Conservation (phyloP, 2,113 vertebrate genomes). For the Cheirogaleus medius region DNA sequence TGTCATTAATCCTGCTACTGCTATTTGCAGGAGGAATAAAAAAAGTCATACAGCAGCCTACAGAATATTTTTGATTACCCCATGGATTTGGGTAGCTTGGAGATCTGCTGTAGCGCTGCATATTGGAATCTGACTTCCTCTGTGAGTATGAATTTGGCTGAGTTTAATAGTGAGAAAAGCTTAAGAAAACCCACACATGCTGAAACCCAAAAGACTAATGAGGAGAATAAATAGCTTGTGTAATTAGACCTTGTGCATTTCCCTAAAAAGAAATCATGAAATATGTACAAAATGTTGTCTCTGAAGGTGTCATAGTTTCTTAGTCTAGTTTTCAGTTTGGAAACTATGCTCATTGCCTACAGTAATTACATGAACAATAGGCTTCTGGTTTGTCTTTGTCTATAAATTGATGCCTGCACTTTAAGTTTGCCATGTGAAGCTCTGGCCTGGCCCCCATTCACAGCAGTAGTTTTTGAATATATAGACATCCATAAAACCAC, state of each 20-base stretch:
- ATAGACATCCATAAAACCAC: neutral
- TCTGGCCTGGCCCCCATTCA: neutral
- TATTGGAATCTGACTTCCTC: conserved; percentile 1
- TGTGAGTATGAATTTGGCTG: conserved; percentile 8
- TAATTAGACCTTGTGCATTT: conserved; percentile 51
- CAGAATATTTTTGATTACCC: conserved; percentile 18
- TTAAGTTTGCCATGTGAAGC: neutral
- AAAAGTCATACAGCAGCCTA: neutral
- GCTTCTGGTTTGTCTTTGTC: neutral
- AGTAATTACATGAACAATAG: neutral
- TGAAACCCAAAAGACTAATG: conserved; percentile 48
- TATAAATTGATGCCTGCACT: neutral
- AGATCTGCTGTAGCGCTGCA: neutral
- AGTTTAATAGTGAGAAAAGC: conserved; percentile 20
- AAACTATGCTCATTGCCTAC: neutral
- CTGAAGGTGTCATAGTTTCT: conserved; percentile 20
- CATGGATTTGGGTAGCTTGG: neutral
- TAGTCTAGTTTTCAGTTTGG: conserved; percentile 28
- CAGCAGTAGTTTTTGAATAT: neutral
- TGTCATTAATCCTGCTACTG: neutral
- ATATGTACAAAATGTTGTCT: conserved; percentile 50
- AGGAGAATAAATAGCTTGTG: conserved; percentile 41
- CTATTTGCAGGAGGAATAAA: neutral
- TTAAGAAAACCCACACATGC: conserved; percentile 47
- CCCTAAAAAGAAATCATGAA: conserved; percentile 60